These are phyloP conservation scores for Propithecus coquereli DNA, from an alignment of 2,113 vertebrate species.

Conservation along the genomic window DNA sequence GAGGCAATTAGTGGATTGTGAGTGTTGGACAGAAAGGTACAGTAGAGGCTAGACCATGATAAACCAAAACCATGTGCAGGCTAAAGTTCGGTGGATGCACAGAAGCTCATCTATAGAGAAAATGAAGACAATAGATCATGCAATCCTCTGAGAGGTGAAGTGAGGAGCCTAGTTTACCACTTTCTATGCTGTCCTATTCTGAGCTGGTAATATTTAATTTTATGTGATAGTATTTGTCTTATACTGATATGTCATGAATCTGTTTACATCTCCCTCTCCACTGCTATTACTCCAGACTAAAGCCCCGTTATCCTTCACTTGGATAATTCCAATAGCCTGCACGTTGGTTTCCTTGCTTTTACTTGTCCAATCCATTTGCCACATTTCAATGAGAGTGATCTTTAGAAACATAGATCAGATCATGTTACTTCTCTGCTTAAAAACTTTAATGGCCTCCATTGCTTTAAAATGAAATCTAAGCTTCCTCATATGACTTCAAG, in stretches of 20 bases:
- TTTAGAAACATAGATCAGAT: background rate
- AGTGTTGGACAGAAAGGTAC: background rate
- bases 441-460: background rate
- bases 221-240: background rate
- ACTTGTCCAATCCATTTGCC: background rate
- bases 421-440: constrained; percentile 12
- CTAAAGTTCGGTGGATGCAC: background rate
- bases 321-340: background rate
- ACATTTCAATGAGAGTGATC: background rate
- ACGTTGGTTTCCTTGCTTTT: background rate
- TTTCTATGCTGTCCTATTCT: background rate
- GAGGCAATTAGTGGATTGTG: background rate
- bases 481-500: background rate
- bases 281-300: background rate
- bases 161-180: background rate
- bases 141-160: background rate
- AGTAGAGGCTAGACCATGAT: background rate
- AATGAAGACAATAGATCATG: background rate
- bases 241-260: background rate
- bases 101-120: background rate
- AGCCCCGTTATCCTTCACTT: background rate
- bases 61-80: background rate
- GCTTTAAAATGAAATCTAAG: constrained; percentile 40
- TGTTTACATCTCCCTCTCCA: background rate
- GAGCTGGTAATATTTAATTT: background rate